Base-by-base conservation (phyloP, 2,113 vertebrate genomes). In the Carollia perspicillata region DNA sequence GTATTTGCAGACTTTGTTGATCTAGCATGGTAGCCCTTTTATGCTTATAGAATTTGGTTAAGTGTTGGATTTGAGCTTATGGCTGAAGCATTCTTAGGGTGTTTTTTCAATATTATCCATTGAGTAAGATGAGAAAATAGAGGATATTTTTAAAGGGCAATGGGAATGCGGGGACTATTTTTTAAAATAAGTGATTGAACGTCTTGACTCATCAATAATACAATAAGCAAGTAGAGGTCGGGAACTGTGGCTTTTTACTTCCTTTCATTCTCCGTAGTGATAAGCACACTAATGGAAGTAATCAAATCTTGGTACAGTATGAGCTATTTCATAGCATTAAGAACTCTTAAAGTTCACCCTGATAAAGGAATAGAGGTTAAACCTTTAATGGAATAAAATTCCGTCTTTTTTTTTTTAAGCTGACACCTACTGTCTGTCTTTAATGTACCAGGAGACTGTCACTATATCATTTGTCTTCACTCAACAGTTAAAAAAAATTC, bases 251-350 rank as follows among this genome's bases (percentile, higher is more conserved):
- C 16, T 89, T 63, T 63, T 83, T 79, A 79, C 17, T 84, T 89
- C 17, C 55, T 90, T 95, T 97, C 77, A 71, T 88, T 90, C 44
- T 84, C 44, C 12, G 60, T 35, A 87, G 75, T 44, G 37, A 71
- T 65, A 55, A 94, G 49, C 8, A 49, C 33, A 84, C 8, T 93
- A 89, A 95, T 68, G 75, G n/a, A 92, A 81, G n/a, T 80, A 91
- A 96, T 84, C 44, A 51, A 87, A 80, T 88, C 1, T 16, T 53
- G 51, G 55, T 44, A 55, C 47, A 68, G 23, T 53, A 26, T 60
- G 79, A 75, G 49, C 26, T 95, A 86, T 89, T 91, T 96, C 6
- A 69, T 44, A 89, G 75, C 60, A 74, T 86, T 66, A 86, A 93
- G 33, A 69, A 85, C 22, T 55, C 89, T 55, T 95, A 89, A 71